Evolutionary conservation across 2,888 invertebrate genomes (phyloP).

Genomic region (Rhagophthalmus giganteus): DNA sequence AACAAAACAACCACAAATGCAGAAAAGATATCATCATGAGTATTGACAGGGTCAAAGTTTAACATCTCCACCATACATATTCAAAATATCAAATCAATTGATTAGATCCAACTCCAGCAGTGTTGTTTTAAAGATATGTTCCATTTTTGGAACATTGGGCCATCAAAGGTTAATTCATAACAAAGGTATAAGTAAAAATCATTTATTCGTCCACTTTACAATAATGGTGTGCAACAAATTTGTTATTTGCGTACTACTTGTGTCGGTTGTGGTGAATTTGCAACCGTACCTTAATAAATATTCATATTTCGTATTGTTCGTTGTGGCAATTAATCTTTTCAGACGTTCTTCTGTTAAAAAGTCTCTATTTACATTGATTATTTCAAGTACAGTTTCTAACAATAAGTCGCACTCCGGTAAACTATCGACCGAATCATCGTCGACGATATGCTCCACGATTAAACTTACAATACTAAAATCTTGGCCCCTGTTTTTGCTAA

Average conservation of each 20-base stretch:
- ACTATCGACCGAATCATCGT: background rate
- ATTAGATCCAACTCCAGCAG: too few species aligned
- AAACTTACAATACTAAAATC: constrained; percentile 17
- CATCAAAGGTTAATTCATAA: too few species aligned
- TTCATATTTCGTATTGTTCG: background rate
- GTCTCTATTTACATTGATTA: background rate
- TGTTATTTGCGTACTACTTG: background rate
- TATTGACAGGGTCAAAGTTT: too few species aligned
- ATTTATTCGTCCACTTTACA: constrained; percentile 1
- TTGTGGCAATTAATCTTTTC: background rate
- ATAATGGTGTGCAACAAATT: background rate
- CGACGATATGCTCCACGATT: constrained; percentile 26
- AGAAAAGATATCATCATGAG: too few species aligned
- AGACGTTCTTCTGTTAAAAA: background rate
- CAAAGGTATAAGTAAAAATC: too few species aligned
- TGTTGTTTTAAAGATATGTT: too few species aligned
- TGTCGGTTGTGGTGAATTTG: background rate
- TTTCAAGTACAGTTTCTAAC: background rate
- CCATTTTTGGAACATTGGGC: too few species aligned
- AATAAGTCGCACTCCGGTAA: background rate
- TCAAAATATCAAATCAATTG: too few species aligned
- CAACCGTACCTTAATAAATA: background rate
- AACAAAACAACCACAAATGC: too few species aligned
- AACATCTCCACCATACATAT: too few species aligned
- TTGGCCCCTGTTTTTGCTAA: constrained; percentile 6